Percentiles rank a stretch among this genome's conserved stretches.
Conservation (phyloP, 2,888 invertebrate species). For the Amiota communis region DNA sequence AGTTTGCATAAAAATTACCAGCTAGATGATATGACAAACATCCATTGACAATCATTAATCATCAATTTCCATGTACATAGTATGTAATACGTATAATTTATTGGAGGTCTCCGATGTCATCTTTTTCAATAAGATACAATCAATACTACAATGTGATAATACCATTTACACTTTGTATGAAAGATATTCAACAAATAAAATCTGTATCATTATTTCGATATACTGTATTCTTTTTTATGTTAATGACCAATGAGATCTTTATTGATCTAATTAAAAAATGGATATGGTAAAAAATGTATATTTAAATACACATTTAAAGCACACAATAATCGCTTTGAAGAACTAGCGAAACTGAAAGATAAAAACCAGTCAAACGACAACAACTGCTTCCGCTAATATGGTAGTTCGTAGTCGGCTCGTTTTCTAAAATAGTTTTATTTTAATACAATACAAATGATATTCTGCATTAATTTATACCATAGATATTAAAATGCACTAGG, state of each 20-base stretch:
- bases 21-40: too few species aligned
- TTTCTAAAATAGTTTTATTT: too few species aligned
- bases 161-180: background rate
- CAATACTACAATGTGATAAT: too few species aligned
- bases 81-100: too few species aligned
- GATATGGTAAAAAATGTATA: too few species aligned
- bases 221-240: constrained; percentile 46
- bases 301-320: background rate
- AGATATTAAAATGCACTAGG: background rate
- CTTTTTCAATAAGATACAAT: too few species aligned
- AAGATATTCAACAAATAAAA: constrained; percentile 26
- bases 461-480: constrained; percentile 5
- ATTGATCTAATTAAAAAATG: constrained; percentile 61
- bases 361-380: constrained; percentile 57
- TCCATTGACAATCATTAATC: too few species aligned
- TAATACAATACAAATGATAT: too few species aligned
- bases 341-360: constrained; percentile 25
- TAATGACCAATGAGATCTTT: constrained; percentile 43
- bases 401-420: background rate
- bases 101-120: too few species aligned
- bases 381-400: constrained; percentile 37
- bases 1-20: too few species aligned
- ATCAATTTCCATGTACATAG: too few species aligned
- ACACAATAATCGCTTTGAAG: background rate
- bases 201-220: too few species aligned